Evolutionary conservation across 2,888 invertebrate genomes (phyloP), one percentile per base, ranked within the genome.

Genomic region (Macrosiphum euphorbiae): DNA sequence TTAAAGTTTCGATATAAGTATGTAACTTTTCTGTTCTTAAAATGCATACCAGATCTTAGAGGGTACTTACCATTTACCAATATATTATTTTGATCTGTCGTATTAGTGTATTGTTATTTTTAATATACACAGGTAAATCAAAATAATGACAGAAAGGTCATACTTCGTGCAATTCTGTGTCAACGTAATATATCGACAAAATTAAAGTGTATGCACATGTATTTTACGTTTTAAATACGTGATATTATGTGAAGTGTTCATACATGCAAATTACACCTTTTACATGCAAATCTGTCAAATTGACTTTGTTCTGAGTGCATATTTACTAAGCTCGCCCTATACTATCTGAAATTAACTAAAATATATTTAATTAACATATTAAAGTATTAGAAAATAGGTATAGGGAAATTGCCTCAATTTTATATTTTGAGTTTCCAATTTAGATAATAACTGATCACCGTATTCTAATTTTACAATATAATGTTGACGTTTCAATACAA

Each of bases 301-400:
- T 67, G 67, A 67, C 67, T 16, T 16, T 16, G n/a, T 67, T n/a
- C n/a, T n/a, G n/a, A 16, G 16, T 67, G n/a, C 5, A 13, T n/a
- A n/a, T 67, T 67, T 67, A 67, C n/a, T n/a, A 67, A 67, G n/a
- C 13, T 67, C 10, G 13, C 28, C 61, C 5, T n/a, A 16, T n/a
- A n/a, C n/a, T n/a, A 67, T 67, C 67, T 67, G n/a, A 67, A 67
- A 67, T 67, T n/a, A n/a, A n/a, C n/a, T 67, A 67, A n/a, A 67
- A 67, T 67, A n/a, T 67, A 16, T 67, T 24, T 24, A 55, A 55
- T 55, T 55, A 55, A 55, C 55, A 24, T 55, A 55, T 8, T 55
- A 24, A 55, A 55, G 55, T 55, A 24, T 55, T 24, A 55, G 24
- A 55, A 55, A 55, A 55, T 47, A 47, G 47, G 10, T 55, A 55